Evolutionary conservation across 1,140 invertebrate species (phyloP).

Genomic region (Eulimnadia texana): DNA sequence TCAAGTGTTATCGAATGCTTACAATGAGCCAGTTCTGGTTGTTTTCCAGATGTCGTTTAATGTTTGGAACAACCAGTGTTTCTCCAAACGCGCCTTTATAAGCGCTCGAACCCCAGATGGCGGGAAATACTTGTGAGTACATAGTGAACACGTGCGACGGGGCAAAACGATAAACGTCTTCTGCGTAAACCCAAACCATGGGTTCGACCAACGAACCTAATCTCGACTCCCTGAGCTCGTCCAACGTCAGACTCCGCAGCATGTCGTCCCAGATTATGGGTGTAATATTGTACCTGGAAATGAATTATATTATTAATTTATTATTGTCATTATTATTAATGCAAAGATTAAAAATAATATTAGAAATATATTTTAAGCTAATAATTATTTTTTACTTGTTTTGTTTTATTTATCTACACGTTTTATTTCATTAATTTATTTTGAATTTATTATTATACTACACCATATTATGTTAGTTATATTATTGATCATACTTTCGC

Average conservation of each 20-base stretch:
- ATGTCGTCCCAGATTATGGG: conserved; percentile 91
- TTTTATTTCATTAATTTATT: no score
- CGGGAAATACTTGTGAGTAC: conserved; percentile 63
- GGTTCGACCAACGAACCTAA: conserved; percentile 59
- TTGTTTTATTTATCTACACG: no score
- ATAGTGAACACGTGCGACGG: conserved; percentile 52
- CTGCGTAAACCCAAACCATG: conserved; percentile 66
- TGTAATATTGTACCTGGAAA: conserved; percentile 25
- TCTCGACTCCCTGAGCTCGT: conserved; percentile 39
- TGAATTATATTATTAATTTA: background rate
- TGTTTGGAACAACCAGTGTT: conserved; percentile 45
- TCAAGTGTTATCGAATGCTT: conserved; percentile 20
- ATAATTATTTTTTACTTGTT: no score
- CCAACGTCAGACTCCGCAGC: conserved; percentile 49
- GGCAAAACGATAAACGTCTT: conserved; percentile 43
- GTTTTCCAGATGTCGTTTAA: conserved; percentile 50
- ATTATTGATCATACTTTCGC: conserved; percentile 16
- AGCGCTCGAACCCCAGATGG: conserved; percentile 76
- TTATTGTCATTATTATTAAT: no score
- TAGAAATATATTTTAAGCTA: no score
- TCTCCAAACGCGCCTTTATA: conserved; percentile 80
- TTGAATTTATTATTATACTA: no score
- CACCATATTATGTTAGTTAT: no score
- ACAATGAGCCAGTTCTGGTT: conserved; percentile 54
- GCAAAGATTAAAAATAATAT: no score